Evolutionary conservation across 2,113 vertebrate genomes (phyloP).

Genomic region (Pardalotus punctatus): DNA sequence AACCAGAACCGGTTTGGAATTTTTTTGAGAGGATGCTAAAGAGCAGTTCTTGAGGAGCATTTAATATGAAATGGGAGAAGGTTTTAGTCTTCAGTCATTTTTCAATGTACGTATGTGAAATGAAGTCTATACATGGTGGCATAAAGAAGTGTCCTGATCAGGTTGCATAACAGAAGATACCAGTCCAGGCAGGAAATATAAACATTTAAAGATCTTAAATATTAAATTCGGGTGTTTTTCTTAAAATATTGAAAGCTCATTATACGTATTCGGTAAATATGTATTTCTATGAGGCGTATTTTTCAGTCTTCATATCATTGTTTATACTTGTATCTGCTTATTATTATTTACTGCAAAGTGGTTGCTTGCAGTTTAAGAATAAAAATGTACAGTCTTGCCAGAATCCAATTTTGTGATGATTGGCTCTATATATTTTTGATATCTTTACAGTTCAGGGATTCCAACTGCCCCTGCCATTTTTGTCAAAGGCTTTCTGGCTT

Average conservation of each 20-base stretch:
- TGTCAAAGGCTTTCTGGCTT: constrained; percentile 48
- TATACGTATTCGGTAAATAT: neutral
- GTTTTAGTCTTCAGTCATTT: neutral
- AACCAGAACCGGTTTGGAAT: neutral
- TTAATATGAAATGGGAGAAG: neutral
- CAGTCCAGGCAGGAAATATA: neutral
- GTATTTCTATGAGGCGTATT: neutral
- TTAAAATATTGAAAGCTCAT: neutral
- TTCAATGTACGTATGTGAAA: neutral
- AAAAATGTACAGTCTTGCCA: neutral
- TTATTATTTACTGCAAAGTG: neutral
- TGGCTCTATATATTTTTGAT: neutral
- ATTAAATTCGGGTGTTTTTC: neutral
- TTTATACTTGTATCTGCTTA: neutral
- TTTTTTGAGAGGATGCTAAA: neutral
- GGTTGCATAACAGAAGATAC: neutral
- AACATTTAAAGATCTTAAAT: neutral
- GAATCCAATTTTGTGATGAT: neutral
- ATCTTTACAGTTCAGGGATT: neutral
- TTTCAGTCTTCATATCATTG: neutral
- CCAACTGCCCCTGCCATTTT: constrained; percentile 5
- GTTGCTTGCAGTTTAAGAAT: neutral
- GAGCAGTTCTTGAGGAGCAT: neutral
- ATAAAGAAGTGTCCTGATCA: neutral
- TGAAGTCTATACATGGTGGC: neutral